Percentiles rank a stretch among this genome's conserved stretches.
phyloP scores from a whole-genome alignment of 2,888 invertebrate genomes.

The Scrobipalpa atriplicella region DNA sequence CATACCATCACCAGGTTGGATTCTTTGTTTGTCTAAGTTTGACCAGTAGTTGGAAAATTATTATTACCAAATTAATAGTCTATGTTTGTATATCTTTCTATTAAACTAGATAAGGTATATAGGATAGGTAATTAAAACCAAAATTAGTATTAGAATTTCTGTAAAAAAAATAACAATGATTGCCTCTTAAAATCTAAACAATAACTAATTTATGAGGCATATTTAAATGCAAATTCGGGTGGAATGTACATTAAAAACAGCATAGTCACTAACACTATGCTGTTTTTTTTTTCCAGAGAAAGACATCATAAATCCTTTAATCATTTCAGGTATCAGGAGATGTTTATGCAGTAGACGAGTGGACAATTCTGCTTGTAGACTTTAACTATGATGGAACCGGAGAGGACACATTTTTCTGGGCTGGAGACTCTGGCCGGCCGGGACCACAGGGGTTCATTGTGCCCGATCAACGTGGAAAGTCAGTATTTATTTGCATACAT shows the following conservation, averaged over 20 bases:
- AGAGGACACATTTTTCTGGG: constrained; percentile 96
- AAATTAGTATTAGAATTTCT: no score
- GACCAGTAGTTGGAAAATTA: background rate
- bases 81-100: background rate
- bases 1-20: constrained; percentile 91
- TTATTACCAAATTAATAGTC: background rate
- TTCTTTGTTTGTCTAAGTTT: background rate
- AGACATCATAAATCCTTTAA: no score
- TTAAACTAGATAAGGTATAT: background rate
- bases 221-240: no score
- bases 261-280: no score
- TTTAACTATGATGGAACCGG: constrained; percentile 96
- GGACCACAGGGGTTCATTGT: constrained; percentile 96
- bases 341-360: constrained; percentile 94
- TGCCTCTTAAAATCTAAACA: no score
- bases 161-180: no score
- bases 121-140: no score
- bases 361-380: constrained; percentile 89
- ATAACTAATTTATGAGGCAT: no score
- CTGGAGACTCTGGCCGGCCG: constrained; percentile 92
- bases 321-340: constrained; percentile 89
- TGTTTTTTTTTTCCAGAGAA: no score
- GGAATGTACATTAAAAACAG: no score
- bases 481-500: constrained; percentile 40
- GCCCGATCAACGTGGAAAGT: constrained; percentile 94